These are phyloP conservation scores for Semnornis frantzii DNA, from an alignment of 2,113 vertebrate genomes.

Conservation along the genomic window DNA sequence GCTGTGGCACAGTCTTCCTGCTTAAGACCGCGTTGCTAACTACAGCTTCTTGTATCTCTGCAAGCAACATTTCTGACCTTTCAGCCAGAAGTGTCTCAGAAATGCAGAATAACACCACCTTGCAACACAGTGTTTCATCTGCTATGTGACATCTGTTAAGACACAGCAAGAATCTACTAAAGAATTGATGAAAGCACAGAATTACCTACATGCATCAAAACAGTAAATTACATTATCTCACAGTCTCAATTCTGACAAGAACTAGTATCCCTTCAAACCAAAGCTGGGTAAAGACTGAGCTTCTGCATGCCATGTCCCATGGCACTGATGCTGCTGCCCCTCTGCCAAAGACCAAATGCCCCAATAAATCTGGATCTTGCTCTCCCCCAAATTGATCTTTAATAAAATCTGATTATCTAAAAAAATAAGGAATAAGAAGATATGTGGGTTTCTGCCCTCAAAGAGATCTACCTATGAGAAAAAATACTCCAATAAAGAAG, in stretches of 20 bases:
- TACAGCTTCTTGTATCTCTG: not conserved
- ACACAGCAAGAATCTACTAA: not conserved
- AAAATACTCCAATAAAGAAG: not conserved
- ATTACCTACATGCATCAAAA: not conserved
- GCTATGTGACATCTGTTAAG: not conserved
- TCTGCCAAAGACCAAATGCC: not conserved
- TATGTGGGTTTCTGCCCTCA: not conserved
- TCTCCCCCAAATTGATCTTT: not conserved
- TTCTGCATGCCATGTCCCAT: not conserved
- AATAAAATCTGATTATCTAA: not conserved
- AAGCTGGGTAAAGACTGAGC: not conserved
- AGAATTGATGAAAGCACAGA: not conserved
- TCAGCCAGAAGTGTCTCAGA: not conserved
- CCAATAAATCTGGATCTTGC: not conserved
- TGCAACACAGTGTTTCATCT: not conserved
- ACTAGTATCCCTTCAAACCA: not conserved
- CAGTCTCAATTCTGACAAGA: not conserved
- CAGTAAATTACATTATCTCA: not conserved
- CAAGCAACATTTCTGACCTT: not conserved
- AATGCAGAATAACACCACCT: not conserved
- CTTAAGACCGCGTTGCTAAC: not conserved
- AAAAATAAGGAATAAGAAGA: not conserved
- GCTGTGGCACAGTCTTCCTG: not conserved
- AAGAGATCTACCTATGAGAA: not conserved
- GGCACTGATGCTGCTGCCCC: not conserved